Base-by-base conservation (phyloP, 2,797 vertebrate genomes). In the Podarcis lilfordi region DNA sequence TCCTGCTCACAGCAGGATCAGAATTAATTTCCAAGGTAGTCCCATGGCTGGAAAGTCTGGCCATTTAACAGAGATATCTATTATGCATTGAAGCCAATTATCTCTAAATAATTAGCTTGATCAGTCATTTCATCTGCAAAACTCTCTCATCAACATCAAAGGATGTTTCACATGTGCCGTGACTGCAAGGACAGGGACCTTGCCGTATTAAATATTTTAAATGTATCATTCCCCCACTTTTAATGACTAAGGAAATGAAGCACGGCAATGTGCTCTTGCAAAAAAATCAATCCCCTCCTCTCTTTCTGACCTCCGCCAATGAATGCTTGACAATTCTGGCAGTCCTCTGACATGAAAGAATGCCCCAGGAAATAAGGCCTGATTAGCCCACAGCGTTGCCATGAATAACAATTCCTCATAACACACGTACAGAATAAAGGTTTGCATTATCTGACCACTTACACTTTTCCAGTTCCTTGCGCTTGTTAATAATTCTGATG, bases 191-290 rank as follows among this genome's bases (percentile, higher is more conserved):
- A 88, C 88, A 92, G 27, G 25, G 83, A 91, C 89, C 80, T 71
- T 90, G 77, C 23, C 86, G 76, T 84, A 78, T 90, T 95, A 89
- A 91, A 90, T 94, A 90, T 92, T 94, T 91, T 90, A 93, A 94
- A 81, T 92, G 77, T 84, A 86, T 90, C 85, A 75, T 89, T 92
- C 92, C 88, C 91, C 78, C 78, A 69, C 55, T 90, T 85, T 55
- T 82, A 89, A 85, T 91, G 88, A 88, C 82, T 86, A 92, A 94
- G 69, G 74, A 92, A 94, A 94, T 91, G 91, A 93, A 92, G 88
- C 87, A 90, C 66, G 89, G 75, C 86, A 86, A 93, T 68, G 59
- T 64, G 91, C 35, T 71, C 35, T 88, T 81, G 0, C 29, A n/a
- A 86, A 92, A 91, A 88, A 71, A 66, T 72, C 71, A 91, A 71